Evolutionary conservation across 2,797 vertebrate genomes (phyloP), one percentile per base, ranked within the genome.

Genomic region (Malacoraja senta): DNA sequence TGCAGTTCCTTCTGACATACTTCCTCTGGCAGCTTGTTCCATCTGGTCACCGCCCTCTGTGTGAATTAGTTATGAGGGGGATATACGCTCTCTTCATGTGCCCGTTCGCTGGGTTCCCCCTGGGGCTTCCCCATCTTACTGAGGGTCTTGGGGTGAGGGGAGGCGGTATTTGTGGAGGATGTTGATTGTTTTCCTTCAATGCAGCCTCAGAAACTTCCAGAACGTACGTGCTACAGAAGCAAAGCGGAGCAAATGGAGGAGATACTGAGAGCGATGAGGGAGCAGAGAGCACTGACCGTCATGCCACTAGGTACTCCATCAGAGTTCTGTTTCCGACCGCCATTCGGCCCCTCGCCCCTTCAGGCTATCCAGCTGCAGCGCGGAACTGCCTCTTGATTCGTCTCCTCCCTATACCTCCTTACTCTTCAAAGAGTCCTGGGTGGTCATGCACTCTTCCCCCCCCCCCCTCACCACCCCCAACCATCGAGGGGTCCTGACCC

Each of bases 171-270:
- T 44, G 0, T 53, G n/a, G 58, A 38, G 53, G 13, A 38, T 32
- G 9, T 38, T 92, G 26, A 72, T 76, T 17, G 13, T 91, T 76
- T 91, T 92, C 90, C 44, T 74, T 26, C 53, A 29, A 1, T 76
- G 24, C 90, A 92, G 90, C 71, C 24, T 19, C 1, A 58, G 91
- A 94, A 93, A 93, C 61, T 94, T 71, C 77, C 78, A 0, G 0
- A 91, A 2, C 92, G n/a, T 94, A 1, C 17, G 0, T 38, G 93
- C 29, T n/a, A 17, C 7, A 95, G 95, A 94, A 95, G 93, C 15
- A 95, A 93, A 93, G 94, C 93, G 1, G 94, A 96, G 81, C 26
- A 94, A 32, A 93, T 96, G 94, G 95, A 95, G 76, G 95, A 95
- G 93, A 81, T 96, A 93, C 93, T 96, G 38, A 24, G 71, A 81